Percentiles rank a stretch among this genome's conserved stretches.
These are phyloP conservation scores for Panzeria rudis DNA, from an alignment of 2,888 invertebrate genomes.

Conservation along the genomic window DNA sequence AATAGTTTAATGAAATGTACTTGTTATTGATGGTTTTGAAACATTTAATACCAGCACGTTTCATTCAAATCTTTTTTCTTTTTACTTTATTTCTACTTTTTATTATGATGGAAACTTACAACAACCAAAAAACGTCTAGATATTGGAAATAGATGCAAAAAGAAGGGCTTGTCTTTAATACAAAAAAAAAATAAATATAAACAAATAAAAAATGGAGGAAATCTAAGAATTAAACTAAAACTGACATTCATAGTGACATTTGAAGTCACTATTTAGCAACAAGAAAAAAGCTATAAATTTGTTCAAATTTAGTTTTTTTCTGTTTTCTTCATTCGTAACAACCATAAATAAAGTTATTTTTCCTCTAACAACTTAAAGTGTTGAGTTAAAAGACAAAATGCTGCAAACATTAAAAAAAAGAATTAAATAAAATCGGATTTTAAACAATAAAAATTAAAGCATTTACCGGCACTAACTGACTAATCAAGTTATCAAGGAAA, in stretches of 20 bases:
- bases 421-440: slow-evolving; percentile 13
- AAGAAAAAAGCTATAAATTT: slow-evolving; percentile 46
- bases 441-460: slow-evolving; percentile 49
- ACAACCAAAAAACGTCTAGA: slow-evolving; percentile 2
- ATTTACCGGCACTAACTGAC: slow-evolving; percentile 29
- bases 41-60: slow-evolving; percentile 70
- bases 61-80: slow-evolving; percentile 25
- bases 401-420: background rate
- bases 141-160: slow-evolving; percentile 48
- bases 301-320: slow-evolving; percentile 23
- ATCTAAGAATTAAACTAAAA: slow-evolving; percentile 69
- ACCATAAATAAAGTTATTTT: slow-evolving; percentile 62
- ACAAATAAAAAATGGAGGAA: slow-evolving; percentile 8
- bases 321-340: slow-evolving; percentile 19
- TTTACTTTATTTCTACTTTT: slow-evolving; percentile 43
- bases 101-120: slow-evolving; percentile 30
- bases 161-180: slow-evolving; percentile 65
- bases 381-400: slow-evolving; percentile 37
- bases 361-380: slow-evolving; percentile 36
- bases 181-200: background rate
- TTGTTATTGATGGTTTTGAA: slow-evolving; percentile 69
- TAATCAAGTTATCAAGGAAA: slow-evolving; percentile 68
- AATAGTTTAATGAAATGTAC: slow-evolving; percentile 65
- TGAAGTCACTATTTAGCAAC: slow-evolving; percentile 54
- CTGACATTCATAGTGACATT: slow-evolving; percentile 72